phyloP scores from a whole-genome alignment of 2,888 invertebrate species.

The Hydroisotoma schaefferi region DNA sequence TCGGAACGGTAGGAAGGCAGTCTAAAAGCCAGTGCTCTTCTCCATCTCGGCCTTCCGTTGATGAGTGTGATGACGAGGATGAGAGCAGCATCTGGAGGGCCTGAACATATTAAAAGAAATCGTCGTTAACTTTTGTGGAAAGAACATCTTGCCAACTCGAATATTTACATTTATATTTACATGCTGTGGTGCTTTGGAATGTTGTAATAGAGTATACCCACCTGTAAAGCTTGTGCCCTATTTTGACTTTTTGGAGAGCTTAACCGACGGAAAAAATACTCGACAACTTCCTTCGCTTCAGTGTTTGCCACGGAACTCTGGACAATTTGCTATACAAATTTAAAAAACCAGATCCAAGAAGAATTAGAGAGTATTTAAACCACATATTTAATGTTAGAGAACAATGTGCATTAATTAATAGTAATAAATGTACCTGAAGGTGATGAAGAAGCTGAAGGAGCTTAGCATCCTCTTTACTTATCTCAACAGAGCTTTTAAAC shows the following conservation, averaged over 20 bases:
- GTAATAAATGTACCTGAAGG: conserved; percentile 55
- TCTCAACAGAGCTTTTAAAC: conserved; percentile 56
- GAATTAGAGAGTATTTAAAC: too few species aligned
- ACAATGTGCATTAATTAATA: conserved; percentile 1
- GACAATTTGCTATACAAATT: conserved; percentile 31
- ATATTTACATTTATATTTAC: too few species aligned
- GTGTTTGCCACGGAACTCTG: conserved; percentile 34
- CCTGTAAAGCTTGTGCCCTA: conserved; percentile 67
- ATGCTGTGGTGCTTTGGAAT: too few species aligned
- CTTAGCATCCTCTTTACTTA: conserved; percentile 50
- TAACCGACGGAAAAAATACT: conserved; percentile 80
- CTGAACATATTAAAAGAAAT: too few species aligned
- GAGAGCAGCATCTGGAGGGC: not conserved
- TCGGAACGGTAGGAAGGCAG: conserved; percentile 65
- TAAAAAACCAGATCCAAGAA: not conserved
- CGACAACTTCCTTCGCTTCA: conserved; percentile 74
- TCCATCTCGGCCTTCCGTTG: not conserved
- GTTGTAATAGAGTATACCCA: too few species aligned
- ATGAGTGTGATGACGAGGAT: conserved; percentile 23
- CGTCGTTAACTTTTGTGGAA: too few species aligned
- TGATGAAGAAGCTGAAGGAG: conserved; percentile 65
- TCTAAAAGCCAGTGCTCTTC: conserved; percentile 50
- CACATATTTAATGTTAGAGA: not conserved
- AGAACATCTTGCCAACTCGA: too few species aligned
- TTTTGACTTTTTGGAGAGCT: conserved; percentile 76